Percentiles rank a stretch among this genome's conserved stretches.
Conservation (phyloP, 2,797 vertebrate species). For the Sylvia borin region DNA sequence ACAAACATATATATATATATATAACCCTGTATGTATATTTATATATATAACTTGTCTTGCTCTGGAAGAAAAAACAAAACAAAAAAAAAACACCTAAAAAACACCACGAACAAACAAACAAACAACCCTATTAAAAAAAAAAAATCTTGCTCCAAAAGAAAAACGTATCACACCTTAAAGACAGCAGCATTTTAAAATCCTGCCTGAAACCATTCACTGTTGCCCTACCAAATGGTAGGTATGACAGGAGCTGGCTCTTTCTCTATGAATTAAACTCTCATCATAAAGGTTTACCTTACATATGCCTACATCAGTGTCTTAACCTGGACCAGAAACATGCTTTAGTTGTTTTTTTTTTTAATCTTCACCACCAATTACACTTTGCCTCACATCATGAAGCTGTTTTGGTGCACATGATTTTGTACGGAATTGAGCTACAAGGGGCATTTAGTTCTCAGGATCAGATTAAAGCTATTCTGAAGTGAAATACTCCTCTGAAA, state of each 20-base stretch:
- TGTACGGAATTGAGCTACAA: not conserved
- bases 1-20: accelerated
- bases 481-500: not conserved
- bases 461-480: not conserved
- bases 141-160: not conserved
- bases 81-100: no score
- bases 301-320: not conserved
- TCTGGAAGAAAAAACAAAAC: not conserved
- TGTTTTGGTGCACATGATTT: not conserved
- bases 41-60: not conserved
- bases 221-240: not conserved
- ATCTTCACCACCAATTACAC: not conserved
- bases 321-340: not conserved
- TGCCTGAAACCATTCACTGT: not conserved
- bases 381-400: not conserved
- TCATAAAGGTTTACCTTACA: not conserved
- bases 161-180: not conserved
- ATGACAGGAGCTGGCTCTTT: not conserved
- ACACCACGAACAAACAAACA: no score
- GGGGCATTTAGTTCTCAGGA: not conserved
- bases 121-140: no score
- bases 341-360: not conserved
- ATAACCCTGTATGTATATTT: not conserved
- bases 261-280: not conserved
- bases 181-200: not conserved